These are phyloP conservation scores for Cheilosia soror DNA, from an alignment of 2,888 invertebrate genomes.

Conservation along the genomic window DNA sequence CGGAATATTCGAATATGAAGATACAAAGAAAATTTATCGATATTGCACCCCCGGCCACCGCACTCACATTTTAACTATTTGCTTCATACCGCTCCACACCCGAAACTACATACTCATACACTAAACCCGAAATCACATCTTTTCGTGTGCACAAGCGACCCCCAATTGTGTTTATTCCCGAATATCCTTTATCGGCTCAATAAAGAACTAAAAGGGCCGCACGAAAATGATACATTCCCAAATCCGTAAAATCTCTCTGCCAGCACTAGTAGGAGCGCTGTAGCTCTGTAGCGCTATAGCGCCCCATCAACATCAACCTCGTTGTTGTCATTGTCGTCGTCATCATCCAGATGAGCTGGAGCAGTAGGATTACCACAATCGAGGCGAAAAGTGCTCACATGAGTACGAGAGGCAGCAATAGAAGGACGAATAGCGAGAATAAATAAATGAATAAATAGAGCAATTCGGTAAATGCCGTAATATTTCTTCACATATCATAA, in stretches of 20 bases:
- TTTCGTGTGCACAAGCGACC: slow-evolving; percentile 64
- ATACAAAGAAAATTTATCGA: slow-evolving; percentile 63
- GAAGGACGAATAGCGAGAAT: slow-evolving; percentile 58
- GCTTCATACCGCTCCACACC: not conserved
- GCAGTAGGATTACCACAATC: slow-evolving; percentile 72
- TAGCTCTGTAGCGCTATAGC: slow-evolving; percentile 10
- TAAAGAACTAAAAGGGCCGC: slow-evolving; percentile 73
- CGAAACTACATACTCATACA: slow-evolving; percentile 21
- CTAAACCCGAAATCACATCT: slow-evolving; percentile 29
- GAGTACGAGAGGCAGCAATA: slow-evolving; percentile 31
- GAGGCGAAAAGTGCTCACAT: slow-evolving; percentile 57
- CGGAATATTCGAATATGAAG: slow-evolving; percentile 45
- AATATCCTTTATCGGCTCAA: slow-evolving; percentile 75
- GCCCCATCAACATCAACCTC: slow-evolving; percentile 22
- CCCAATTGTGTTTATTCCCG: slow-evolving; percentile 74
- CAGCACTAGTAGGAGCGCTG: slow-evolving; percentile 34
- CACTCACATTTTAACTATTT: slow-evolving; percentile 6
- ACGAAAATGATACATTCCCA: slow-evolving; percentile 71
- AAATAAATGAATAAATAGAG: slow-evolving; percentile 77
- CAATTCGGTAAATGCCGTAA: slow-evolving; percentile 80
- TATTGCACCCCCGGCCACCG: slow-evolving; percentile 7
- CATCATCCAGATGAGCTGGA: slow-evolving; percentile 37
- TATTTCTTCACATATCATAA: slow-evolving; percentile 84
- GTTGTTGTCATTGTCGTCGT: slow-evolving; percentile 32
- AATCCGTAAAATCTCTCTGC: slow-evolving; percentile 67